Evolutionary conservation across 1,140 invertebrate genomes (phyloP).

Genomic region (Brachionus paranguensis): DNA sequence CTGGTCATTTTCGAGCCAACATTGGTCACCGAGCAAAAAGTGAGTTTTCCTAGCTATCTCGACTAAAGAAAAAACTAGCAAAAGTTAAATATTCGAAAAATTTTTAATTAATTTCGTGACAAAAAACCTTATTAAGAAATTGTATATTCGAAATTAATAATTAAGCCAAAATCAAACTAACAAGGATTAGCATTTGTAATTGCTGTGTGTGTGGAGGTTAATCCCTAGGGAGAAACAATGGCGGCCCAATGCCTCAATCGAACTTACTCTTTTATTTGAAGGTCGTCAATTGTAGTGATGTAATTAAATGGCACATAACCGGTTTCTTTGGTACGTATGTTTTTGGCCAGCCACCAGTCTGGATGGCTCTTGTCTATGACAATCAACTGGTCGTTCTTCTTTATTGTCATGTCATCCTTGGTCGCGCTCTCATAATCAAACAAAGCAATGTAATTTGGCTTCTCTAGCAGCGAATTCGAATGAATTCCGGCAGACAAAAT

Average conservation of each 20-base stretch:
- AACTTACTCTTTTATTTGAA: constrained; percentile 33
- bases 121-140: background rate
- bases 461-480: background rate
- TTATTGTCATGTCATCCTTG: constrained; percentile 39
- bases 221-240: background rate
- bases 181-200: constrained; percentile 20
- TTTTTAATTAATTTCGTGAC: constrained; percentile 15
- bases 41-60: background rate
- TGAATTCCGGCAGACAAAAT: background rate
- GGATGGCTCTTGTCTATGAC: constrained; percentile 5
- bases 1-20: background rate
- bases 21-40: background rate
- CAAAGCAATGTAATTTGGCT: constrained; percentile 37
- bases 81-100: constrained; percentile 15
- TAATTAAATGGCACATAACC: constrained; percentile 40
- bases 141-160: background rate
- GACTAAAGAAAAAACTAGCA: background rate
- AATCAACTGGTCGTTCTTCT: constrained; percentile 30
- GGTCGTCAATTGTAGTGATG: constrained; percentile 37
- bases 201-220: background rate
- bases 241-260: background rate
- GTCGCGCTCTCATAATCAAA: constrained; percentile 38
- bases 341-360: constrained; percentile 37
- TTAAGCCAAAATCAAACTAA: constrained; percentile 19
- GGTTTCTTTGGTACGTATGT: constrained; percentile 36